Conservation (phyloP, 2,888 invertebrate genomes). For the Ophion slaviceki region DNA sequence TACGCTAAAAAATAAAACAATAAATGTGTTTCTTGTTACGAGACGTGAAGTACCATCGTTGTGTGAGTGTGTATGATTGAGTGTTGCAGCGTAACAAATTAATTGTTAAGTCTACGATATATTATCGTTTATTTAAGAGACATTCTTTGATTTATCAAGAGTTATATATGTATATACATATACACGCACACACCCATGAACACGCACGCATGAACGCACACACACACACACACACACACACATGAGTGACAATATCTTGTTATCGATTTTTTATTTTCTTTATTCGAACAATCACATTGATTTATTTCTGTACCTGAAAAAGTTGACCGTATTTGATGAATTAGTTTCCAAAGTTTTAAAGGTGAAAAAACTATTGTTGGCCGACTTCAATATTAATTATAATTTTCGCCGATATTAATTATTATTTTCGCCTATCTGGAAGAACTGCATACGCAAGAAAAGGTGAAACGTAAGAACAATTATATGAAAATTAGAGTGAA, state of each 20-base stretch:
- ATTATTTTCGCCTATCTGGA: slow-evolving; percentile 38
- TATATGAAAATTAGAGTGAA: no score
- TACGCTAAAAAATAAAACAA: slow-evolving; percentile 30
- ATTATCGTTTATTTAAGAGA: slow-evolving; percentile 65
- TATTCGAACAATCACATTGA: no score
- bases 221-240: background rate
- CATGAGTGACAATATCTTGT: no score
- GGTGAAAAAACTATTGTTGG: no score
- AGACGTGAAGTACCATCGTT: slow-evolving; percentile 62
- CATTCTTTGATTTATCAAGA: slow-evolving; percentile 55
- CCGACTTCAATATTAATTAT: no score
- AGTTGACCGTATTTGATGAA: no score
- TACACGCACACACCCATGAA: background rate
- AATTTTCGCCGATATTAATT: slow-evolving; percentile 14
- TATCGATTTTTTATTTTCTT: no score
- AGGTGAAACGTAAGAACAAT: no score
- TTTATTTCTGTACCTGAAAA: no score
- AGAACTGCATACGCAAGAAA: slow-evolving; percentile 10
- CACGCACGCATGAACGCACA: background rate
- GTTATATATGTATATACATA: slow-evolving; percentile 5
- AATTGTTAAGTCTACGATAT: slow-evolving; percentile 61
- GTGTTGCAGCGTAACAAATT: slow-evolving; percentile 62
- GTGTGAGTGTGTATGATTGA: slow-evolving; percentile 65
- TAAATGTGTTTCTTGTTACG: slow-evolving; percentile 51
- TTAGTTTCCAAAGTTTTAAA: no score